A percentile compares a stretch with the other conserved stretches of the same genome.
Conservation (phyloP, 2,888 invertebrate species). For the Hyppa rectilinea region DNA sequence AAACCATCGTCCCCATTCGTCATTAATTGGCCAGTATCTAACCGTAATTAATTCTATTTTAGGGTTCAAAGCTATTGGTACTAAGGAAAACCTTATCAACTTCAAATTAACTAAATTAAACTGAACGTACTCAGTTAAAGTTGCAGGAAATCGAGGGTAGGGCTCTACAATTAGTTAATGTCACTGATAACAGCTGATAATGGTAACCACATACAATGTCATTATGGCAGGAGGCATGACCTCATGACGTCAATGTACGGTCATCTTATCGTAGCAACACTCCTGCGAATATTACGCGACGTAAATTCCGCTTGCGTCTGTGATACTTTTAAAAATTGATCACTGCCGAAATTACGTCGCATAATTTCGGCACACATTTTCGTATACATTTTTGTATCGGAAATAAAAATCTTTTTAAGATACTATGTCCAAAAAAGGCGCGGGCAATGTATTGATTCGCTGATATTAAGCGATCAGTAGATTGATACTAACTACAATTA, state of each 20-base stretch:
- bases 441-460: neutral
- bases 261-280: neutral
- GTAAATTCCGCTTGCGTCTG: neutral
- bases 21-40: neutral
- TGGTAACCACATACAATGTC: neutral
- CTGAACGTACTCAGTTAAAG: neutral
- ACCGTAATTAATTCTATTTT: neutral
- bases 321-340: neutral
- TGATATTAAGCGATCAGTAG: neutral
- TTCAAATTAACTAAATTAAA: slow-evolving; percentile 22
- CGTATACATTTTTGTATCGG: neutral
- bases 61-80: neutral
- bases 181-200: slow-evolving; percentile 18
- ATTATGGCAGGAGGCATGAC: neutral
- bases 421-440: neutral
- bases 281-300: neutral
- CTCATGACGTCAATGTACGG: neutral
- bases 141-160: neutral
- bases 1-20: neutral
- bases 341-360: neutral
- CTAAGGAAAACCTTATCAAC: slow-evolving; percentile 34
- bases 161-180: neutral
- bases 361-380: neutral
- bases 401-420: neutral
- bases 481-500: neutral